A percentile compares a stretch with the other conserved stretches of the same genome.
Evolutionary conservation across 2,888 invertebrate species (phyloP).

Genomic region (Itoplectis maculator): DNA sequence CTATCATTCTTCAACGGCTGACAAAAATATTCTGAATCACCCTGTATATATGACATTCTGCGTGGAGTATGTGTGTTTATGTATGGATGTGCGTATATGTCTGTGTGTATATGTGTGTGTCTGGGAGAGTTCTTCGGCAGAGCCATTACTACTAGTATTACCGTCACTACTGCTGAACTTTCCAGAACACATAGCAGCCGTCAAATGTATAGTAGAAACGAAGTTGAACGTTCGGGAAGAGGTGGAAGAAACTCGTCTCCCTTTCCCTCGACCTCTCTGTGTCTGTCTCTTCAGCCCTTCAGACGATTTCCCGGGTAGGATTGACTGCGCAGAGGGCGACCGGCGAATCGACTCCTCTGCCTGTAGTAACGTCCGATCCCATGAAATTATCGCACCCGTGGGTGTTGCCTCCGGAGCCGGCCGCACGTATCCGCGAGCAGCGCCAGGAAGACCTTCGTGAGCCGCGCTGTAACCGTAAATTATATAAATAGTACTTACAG

Average conservation of each 20-base stretch:
- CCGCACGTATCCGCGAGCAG: not conserved
- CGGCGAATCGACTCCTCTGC: not conserved
- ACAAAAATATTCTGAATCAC: no score
- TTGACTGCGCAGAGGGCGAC: conserved; percentile 13
- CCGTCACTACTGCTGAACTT: conserved; percentile 18
- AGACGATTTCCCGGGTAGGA: conserved; percentile 33
- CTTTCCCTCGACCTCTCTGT: no score
- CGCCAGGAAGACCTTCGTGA: not conserved
- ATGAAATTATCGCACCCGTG: conserved; percentile 27
- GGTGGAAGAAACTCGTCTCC: conserved; percentile 21
- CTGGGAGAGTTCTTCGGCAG: conserved; percentile 15
- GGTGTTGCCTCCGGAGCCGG: not conserved
- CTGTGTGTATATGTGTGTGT: not conserved
- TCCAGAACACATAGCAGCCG: conserved; percentile 26
- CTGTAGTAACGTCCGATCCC: conserved; percentile 15
- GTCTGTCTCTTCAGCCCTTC: conserved; percentile 5
- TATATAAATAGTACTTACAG: not conserved
- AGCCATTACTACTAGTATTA: not conserved
- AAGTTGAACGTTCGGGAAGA: conserved; percentile 12
- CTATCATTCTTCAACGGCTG: no score
- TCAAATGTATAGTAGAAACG: not conserved
- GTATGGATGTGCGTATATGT: no score
- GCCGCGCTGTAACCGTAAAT: not conserved
- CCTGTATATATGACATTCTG: no score
- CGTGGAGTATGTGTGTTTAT: no score